Evolutionary conservation across 2,113 vertebrate genomes (phyloP).

Genomic region (Notiomystis cincta): DNA sequence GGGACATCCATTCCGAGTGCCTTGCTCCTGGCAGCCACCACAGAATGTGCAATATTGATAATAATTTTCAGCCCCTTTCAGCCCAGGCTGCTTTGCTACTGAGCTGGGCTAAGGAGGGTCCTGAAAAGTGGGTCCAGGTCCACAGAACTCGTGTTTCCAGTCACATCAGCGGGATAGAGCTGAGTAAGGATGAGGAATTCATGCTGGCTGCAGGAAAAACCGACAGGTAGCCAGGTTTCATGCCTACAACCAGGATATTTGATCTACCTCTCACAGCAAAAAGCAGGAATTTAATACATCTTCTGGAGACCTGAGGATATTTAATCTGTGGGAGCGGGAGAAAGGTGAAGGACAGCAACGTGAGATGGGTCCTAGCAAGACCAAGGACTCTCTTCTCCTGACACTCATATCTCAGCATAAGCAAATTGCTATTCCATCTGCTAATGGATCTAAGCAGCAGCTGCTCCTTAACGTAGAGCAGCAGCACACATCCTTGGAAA

Average conservation of each 20-base stretch:
- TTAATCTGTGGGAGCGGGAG: not conserved
- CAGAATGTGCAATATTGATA: not conserved
- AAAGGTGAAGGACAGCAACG: not conserved
- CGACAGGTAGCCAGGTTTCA: not conserved
- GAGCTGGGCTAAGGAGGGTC: not conserved
- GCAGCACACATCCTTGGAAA: not conserved
- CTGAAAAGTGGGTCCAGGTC: not conserved
- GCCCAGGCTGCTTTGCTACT: not conserved
- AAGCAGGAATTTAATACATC: slow-evolving; percentile 35
- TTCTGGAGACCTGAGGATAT: not conserved
- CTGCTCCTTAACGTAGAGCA: not conserved
- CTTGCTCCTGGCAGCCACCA: not conserved
- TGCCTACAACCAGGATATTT: not conserved
- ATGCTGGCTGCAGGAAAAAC: not conserved
- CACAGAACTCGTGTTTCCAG: not conserved
- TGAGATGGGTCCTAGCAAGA: not conserved
- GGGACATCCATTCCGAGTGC: not conserved
- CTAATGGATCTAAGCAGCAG: not conserved
- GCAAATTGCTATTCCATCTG: not conserved
- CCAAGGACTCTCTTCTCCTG: not conserved
- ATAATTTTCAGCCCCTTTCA: not conserved
- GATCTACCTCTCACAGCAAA: slow-evolving; percentile 22
- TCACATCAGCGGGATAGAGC: not conserved
- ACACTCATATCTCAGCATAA: not conserved
- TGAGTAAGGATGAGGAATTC: not conserved